A percentile compares a stretch with the other conserved stretches of the same genome.
phyloP scores from a whole-genome alignment of 2,113 vertebrate genomes.

The Microcebus tavaratra region DNA sequence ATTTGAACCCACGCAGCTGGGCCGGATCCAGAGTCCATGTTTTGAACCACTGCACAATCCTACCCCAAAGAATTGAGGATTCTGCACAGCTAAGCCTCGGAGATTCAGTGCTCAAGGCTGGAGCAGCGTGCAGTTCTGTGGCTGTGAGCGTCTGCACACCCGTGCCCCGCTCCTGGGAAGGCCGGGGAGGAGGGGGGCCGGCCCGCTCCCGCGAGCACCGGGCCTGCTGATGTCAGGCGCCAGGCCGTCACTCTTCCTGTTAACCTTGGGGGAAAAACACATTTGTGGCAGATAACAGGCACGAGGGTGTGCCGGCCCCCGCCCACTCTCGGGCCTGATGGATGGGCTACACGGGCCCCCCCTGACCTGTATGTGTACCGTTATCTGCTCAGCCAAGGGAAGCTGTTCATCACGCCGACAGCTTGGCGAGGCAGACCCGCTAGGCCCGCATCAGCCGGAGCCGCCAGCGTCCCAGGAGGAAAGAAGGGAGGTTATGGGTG shows the following conservation, averaged over 20 bases:
- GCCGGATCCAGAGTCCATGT: neutral
- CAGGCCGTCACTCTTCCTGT: constrained; percentile 84
- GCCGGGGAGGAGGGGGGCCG: neutral
- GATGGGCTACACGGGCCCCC: constrained; percentile 87
- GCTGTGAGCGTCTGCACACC: neutral
- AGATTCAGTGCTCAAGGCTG: neutral
- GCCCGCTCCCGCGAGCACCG: neutral
- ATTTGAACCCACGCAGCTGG: neutral
- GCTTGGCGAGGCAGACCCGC: constrained; percentile 75
- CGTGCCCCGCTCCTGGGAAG: neutral
- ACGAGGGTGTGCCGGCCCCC: constrained; percentile 79
- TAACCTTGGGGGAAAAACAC: constrained; percentile 86
- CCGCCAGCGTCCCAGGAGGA: neutral
- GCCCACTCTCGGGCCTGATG: constrained; percentile 81
- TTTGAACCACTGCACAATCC: neutral
- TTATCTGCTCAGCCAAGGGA: constrained; percentile 86
- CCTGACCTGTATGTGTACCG: constrained; percentile 86
- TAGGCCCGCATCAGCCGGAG: constrained; percentile 33
- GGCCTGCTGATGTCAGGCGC: constrained; percentile 68
- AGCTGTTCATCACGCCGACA: constrained; percentile 86
- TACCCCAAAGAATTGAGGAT: neutral
- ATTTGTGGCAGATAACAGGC: constrained; percentile 83
- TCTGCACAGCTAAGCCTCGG: neutral
- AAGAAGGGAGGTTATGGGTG: no score
- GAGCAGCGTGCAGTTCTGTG: neutral